Percentiles rank a stretch among this genome's conserved stretches.
These are phyloP conservation scores for Hetaerina titia DNA, from an alignment of 2,888 invertebrate genomes.

Conservation along the genomic window DNA sequence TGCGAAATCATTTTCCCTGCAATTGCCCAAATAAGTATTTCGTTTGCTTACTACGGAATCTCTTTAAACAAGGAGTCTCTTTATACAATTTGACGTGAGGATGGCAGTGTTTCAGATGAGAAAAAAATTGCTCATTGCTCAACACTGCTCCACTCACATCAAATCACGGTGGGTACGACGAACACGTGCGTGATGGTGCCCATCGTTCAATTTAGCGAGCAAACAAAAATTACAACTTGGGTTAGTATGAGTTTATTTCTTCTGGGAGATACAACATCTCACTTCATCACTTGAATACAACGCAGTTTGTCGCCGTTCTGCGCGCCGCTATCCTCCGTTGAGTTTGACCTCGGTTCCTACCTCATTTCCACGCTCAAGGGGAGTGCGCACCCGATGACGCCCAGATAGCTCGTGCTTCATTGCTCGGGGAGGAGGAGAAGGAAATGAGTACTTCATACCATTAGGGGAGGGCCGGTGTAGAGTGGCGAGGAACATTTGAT, in stretches of 20 bases:
- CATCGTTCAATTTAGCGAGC: background rate
- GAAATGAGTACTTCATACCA: background rate
- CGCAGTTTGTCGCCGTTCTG: too few species aligned
- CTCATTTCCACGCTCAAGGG: background rate
- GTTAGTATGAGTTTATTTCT: too few species aligned
- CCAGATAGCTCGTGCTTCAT: too few species aligned
- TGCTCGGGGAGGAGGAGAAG: background rate
- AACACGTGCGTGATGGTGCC: background rate
- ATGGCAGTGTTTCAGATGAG: background rate
- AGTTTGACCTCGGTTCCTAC: background rate
- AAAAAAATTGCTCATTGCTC: background rate
- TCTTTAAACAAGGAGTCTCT: background rate
- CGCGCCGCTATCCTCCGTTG: too few species aligned
- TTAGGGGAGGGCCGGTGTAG: background rate
- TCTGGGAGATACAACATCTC: background rate
- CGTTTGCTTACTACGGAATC: background rate
- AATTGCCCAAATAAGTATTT: background rate
- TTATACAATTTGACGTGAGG: background rate
- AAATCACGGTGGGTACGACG: too few species aligned
- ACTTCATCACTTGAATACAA: background rate
- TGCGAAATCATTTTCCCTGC: background rate
- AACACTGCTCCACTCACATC: background rate
- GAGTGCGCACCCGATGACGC: background rate
- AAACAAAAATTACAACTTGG: background rate
- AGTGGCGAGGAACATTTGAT: background rate